Evolutionary conservation across 2,888 invertebrate genomes (phyloP).

Genomic region (Lutraria lutraria): DNA sequence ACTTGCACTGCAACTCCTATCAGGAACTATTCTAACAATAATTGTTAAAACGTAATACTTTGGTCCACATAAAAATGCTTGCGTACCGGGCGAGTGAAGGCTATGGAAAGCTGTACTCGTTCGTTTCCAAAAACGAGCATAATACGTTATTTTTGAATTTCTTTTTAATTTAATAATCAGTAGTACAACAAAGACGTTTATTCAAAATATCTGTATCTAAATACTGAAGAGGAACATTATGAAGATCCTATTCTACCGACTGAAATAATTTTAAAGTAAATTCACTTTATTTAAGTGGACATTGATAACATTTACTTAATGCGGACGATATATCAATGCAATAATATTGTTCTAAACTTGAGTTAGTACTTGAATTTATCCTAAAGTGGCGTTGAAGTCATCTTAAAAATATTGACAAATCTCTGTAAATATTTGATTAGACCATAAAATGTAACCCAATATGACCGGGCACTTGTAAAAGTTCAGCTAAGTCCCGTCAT

Average conservation of each 20-base stretch:
- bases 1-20: too few relatives aligned
- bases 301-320: constrained; percentile 53
- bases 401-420: constrained; percentile 47
- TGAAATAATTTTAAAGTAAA: background rate
- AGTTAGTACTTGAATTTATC: constrained; percentile 45
- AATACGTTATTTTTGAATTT: too few relatives aligned
- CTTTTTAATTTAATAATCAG: background rate
- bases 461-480: background rate
- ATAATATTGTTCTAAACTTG: constrained; percentile 34
- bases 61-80: too few relatives aligned
- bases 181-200: background rate
- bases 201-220: background rate
- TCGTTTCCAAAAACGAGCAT: too few relatives aligned
- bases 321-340: constrained; percentile 19
- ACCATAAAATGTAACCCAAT: background rate
- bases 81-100: too few relatives aligned
- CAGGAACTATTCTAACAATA: too few relatives aligned
- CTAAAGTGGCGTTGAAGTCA: constrained; percentile 45
- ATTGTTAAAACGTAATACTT: too few relatives aligned
- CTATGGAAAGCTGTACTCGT: too few relatives aligned
- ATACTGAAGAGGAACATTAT: background rate
- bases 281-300: background rate
- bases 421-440: background rate
- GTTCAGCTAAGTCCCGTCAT: background rate
- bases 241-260: background rate